These are phyloP conservation scores for Ypsolopha sequella DNA, from an alignment of 2,888 invertebrate genomes.

Conservation along the genomic window DNA sequence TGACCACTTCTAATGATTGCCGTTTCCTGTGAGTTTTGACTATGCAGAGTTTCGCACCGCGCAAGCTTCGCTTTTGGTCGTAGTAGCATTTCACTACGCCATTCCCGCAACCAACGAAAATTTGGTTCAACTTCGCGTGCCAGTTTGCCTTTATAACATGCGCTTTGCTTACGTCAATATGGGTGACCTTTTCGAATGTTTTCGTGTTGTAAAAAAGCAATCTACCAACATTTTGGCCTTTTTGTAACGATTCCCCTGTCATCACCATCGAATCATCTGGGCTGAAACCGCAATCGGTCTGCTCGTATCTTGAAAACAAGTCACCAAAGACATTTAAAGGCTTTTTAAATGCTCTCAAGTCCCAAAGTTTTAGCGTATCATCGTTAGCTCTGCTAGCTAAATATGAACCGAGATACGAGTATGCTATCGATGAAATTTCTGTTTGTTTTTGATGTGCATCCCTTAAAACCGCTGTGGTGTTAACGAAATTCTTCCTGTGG, in stretches of 20 bases:
- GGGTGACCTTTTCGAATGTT: conserved; percentile 79
- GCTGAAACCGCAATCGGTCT: conserved; percentile 87
- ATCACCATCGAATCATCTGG: conserved; percentile 92
- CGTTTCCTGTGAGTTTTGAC: conserved; percentile 84
- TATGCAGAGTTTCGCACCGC: conserved; percentile 93
- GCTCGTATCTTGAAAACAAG: conserved; percentile 87
- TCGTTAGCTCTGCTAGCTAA: conserved; percentile 90
- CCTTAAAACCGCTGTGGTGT: conserved; percentile 82
- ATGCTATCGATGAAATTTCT: conserved; percentile 87
- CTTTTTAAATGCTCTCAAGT: conserved; percentile 84
- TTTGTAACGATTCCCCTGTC: conserved; percentile 87
- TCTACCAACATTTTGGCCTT: conserved; percentile 73
- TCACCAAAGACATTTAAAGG: conserved; percentile 77
- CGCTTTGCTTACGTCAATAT: conserved; percentile 82
- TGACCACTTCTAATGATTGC: conserved; percentile 87
- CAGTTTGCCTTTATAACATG: conserved; percentile 91
- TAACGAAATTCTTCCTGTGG: conserved; percentile 90
- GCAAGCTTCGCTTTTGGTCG: conserved; percentile 85
- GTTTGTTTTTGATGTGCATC: conserved; percentile 84
- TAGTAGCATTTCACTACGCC: conserved; percentile 93
- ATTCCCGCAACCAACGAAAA: conserved; percentile 93
- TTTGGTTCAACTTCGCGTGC: conserved; percentile 98
- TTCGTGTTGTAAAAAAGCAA: conserved; percentile 85
- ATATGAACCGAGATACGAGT: conserved; percentile 87
- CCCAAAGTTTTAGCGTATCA: conserved; percentile 96